A percentile compares a stretch with the other conserved stretches of the same genome.
Evolutionary conservation across 1,140 invertebrate genomes (phyloP).

Genomic region (Papilio machaon): DNA sequence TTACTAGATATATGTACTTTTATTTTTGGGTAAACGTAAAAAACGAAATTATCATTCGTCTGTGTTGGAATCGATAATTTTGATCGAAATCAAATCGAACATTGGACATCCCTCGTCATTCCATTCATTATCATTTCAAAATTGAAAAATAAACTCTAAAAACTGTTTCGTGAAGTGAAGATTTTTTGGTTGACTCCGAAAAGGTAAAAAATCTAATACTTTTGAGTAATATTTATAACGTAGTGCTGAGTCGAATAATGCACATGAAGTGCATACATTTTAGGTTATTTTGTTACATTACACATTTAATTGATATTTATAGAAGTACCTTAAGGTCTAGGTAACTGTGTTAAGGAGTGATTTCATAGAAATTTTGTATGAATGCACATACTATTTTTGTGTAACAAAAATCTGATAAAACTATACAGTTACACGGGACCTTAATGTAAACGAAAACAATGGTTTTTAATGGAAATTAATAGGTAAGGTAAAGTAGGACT

Average conservation of each 20-base stretch:
- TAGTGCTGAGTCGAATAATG: not conserved
- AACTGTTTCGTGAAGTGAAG: not conserved
- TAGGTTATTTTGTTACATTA: conserved; percentile 1
- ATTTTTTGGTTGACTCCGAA: not conserved
- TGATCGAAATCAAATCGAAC: not conserved
- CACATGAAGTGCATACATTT: not conserved
- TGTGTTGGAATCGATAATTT: too few relatives aligned
- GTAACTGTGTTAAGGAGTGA: not conserved
- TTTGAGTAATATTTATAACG: not conserved
- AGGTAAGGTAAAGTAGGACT: too few relatives aligned
- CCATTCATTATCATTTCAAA: not conserved
- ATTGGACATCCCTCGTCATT: not conserved
- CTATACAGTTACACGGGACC: too few relatives aligned
- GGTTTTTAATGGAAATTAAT: too few relatives aligned
- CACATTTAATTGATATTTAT: not conserved
- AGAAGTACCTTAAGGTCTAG: not conserved
- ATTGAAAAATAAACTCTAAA: not conserved
- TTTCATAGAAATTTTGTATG: too few relatives aligned
- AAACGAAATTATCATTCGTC: too few relatives aligned
- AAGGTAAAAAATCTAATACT: not conserved
- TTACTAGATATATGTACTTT: too few relatives aligned
- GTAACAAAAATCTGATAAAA: too few relatives aligned
- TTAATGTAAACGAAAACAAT: too few relatives aligned
- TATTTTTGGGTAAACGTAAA: too few relatives aligned
- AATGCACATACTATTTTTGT: too few relatives aligned